phyloP scores from a whole-genome alignment of 2,797 vertebrate species.

The Siniperca scherzeri region DNA sequence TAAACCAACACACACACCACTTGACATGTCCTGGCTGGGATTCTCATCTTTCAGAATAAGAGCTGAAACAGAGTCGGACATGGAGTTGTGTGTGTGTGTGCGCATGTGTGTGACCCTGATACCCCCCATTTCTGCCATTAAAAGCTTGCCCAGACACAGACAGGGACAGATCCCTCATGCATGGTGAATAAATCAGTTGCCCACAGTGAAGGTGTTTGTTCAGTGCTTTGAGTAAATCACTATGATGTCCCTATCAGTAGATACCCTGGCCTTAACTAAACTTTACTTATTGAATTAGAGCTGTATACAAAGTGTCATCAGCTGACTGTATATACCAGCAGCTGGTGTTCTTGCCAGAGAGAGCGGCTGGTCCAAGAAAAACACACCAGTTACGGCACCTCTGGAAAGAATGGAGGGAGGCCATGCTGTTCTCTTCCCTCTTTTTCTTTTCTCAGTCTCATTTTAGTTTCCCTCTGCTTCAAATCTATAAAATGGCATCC shows the following conservation, averaged over 20 bases:
- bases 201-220: slow-evolving; percentile 57
- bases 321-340: slow-evolving; percentile 62
- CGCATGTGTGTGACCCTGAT: slow-evolving; percentile 22
- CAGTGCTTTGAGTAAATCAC: slow-evolving; percentile 65
- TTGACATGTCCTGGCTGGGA: slow-evolving; percentile 82
- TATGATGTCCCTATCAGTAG: slow-evolving; percentile 48
- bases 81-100: slow-evolving; percentile 36
- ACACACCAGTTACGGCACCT: slow-evolving; percentile 74
- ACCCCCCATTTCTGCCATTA: slow-evolving; percentile 45
- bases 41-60: slow-evolving; percentile 82
- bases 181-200: slow-evolving; percentile 62
- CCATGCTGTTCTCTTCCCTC: slow-evolving; percentile 41
- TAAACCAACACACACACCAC: slow-evolving; percentile 44
- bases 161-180: slow-evolving; percentile 32
- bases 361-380: slow-evolving; percentile 73
- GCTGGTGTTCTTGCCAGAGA: slow-evolving; percentile 41
- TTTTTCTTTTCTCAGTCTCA: slow-evolving; percentile 41
- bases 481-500: slow-evolving; percentile 64
- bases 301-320: slow-evolving; percentile 64
- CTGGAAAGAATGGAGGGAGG: slow-evolving; percentile 76
- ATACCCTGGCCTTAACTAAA: slow-evolving; percentile 49
- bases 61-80: slow-evolving; percentile 47
- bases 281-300: slow-evolving; percentile 61
- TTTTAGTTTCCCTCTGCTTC: slow-evolving; percentile 47
- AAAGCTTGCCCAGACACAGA: slow-evolving; percentile 47